phyloP scores from a whole-genome alignment of 2,113 vertebrate genomes.

The Pelecanoides urinatrix region DNA sequence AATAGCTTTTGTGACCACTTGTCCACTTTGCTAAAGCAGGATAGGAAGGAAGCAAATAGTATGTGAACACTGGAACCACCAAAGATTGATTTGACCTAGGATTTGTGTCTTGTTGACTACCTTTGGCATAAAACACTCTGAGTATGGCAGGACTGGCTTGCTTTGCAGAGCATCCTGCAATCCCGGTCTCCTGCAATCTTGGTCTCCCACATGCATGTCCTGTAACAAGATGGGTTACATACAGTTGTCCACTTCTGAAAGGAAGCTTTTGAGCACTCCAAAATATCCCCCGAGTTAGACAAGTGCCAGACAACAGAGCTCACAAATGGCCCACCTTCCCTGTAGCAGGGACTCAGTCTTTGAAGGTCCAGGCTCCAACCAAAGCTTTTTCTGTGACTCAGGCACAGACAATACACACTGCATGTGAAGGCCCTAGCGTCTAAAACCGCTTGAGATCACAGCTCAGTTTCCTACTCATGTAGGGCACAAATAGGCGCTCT shows the following conservation, averaged over 20 bases:
- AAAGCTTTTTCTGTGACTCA: neutral
- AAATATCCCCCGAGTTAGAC: neutral
- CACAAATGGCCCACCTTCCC: neutral
- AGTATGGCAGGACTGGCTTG: neutral
- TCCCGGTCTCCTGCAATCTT: neutral
- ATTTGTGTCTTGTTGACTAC: neutral
- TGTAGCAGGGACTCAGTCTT: neutral
- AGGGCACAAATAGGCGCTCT: neutral
- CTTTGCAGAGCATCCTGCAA: neutral
- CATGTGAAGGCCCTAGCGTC: rapidly evolving
- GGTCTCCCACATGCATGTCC: neutral
- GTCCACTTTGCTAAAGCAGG: neutral
- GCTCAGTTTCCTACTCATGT: neutral
- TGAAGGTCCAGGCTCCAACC: neutral
- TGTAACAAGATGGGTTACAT: neutral
- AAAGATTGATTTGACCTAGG: neutral
- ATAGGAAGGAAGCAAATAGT: neutral
- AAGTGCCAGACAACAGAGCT: neutral
- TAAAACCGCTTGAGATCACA: neutral
- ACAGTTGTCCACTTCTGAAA: neutral
- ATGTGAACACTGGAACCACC: neutral
- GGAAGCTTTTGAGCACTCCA: neutral
- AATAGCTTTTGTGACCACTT: neutral
- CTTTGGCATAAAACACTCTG: neutral
- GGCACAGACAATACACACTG: neutral